A percentile compares a stretch with the other conserved stretches of the same genome.
These are phyloP conservation scores for Lordiphosa mommai DNA, from an alignment of 1,140 invertebrate genomes.

Conservation along the genomic window DNA sequence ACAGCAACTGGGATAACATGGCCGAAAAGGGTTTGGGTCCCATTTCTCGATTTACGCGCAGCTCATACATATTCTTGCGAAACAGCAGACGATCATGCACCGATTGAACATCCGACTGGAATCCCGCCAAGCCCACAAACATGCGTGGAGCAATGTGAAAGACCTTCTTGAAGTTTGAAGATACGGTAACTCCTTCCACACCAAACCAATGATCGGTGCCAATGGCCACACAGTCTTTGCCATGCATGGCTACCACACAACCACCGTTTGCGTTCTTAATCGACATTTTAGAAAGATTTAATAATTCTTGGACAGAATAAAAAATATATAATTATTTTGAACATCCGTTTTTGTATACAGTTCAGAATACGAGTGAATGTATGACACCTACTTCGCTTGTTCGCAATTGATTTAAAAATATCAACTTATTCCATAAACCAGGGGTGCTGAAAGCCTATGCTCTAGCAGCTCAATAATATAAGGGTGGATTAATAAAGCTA, in stretches of 20 bases:
- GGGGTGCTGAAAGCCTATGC: no score
- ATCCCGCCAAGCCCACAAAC: conserved; percentile 94
- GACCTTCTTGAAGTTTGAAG: conserved; percentile 94
- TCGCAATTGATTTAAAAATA: no score
- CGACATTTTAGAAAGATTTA: conserved; percentile 81
- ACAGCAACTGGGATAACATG: conserved; percentile 97
- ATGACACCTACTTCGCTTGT: no score
- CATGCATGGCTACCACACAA: conserved; percentile 98
- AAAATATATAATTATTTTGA: no score
- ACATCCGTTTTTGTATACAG: no score
- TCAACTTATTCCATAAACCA: no score
- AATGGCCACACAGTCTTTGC: conserved; percentile 98
- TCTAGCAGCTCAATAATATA: no score
- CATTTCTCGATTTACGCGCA: conserved; percentile 95
- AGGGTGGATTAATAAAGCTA: no score
- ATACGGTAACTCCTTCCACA: conserved; percentile 92
- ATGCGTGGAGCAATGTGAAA: conserved; percentile 95
- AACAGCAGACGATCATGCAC: conserved; percentile 95
- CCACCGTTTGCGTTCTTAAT: conserved; percentile 98
- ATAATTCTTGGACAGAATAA: neutral
- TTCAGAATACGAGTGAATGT: no score
- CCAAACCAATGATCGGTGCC: conserved; percentile 97
- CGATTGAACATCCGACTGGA: conserved; percentile 98
- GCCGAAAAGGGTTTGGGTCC: conserved; percentile 93
- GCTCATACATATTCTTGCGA: conserved; percentile 93